A percentile compares a stretch with the other conserved stretches of the same genome.
phyloP scores from a whole-genome alignment of 2,113 vertebrate genomes.

The Seriola aureovittata region DNA sequence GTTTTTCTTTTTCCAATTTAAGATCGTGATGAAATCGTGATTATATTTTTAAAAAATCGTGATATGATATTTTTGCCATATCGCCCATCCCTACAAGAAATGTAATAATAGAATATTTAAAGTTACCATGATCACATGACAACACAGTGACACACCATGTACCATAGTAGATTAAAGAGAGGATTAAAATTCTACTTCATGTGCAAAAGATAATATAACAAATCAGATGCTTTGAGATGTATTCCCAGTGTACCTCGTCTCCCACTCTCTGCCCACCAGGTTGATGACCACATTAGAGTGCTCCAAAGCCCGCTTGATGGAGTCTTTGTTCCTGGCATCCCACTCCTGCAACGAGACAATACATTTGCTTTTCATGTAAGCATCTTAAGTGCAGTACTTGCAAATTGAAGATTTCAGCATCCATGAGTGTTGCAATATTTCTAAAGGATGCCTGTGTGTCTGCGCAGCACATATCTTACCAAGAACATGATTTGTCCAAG shows the following conservation, averaged over 20 bases:
- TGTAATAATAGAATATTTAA: neutral
- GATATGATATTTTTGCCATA: no score
- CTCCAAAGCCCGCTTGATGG: slow-evolving; percentile 89
- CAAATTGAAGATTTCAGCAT: neutral
- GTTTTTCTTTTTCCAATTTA: no score
- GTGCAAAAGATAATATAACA: neutral
- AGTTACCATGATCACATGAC: neutral
- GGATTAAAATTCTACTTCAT: rapidly evolving
- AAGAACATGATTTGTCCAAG: slow-evolving; percentile 94
- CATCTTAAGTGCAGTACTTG: neutral
- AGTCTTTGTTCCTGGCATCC: slow-evolving; percentile 90
- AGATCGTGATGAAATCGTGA: no score
- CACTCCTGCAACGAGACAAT: slow-evolving; percentile 87
- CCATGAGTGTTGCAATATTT: neutral
- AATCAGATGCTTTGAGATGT: neutral
- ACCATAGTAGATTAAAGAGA: no score
- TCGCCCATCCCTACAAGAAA: neutral
- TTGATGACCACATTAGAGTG: slow-evolving; percentile 96
- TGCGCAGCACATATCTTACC: slow-evolving; percentile 76
- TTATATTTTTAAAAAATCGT: no score
- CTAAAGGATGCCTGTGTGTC: neutral
- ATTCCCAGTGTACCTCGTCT: slow-evolving; percentile 87
- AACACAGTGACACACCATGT: neutral
- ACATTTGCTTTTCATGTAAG: neutral
- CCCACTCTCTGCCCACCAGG: slow-evolving; percentile 94